A percentile compares a stretch with the other conserved stretches of the same genome.
These are phyloP conservation scores for Anolis apletophallus DNA, from an alignment of 2,797 vertebrate species.

Conservation along the genomic window DNA sequence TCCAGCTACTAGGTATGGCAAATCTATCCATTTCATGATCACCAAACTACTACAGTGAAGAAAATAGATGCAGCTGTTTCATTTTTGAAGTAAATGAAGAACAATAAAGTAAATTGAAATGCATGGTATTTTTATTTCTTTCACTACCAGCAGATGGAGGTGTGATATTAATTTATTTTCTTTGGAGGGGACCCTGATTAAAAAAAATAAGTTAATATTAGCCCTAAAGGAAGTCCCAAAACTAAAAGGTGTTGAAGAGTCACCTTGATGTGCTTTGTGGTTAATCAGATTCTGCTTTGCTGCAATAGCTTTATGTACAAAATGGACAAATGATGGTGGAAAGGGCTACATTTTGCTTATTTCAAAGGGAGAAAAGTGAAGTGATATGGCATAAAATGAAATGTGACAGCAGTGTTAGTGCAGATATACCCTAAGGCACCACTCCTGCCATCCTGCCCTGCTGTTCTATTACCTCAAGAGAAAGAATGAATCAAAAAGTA, in stretches of 20 bases:
- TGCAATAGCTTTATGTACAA: not conserved
- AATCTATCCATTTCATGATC: not conserved
- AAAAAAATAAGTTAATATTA: not conserved
- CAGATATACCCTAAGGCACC: not conserved
- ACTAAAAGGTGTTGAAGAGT: not conserved
- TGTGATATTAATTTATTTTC: not conserved
- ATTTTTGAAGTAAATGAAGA: not conserved
- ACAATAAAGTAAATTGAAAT: not conserved
- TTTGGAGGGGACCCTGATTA: not conserved
- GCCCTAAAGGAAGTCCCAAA: not conserved
- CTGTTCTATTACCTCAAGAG: not conserved
- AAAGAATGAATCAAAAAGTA: not conserved
- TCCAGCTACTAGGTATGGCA: not conserved
- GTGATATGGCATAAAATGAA: conserved; percentile 7
- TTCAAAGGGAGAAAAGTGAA: not conserved
- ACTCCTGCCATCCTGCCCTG: not conserved
- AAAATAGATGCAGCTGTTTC: not conserved
- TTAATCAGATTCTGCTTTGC: conserved; percentile 9
- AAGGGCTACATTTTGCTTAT: not conserved
- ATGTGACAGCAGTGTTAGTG: not conserved
- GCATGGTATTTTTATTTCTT: not conserved
- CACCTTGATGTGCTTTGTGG: conserved; percentile 1
- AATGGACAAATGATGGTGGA: not conserved
- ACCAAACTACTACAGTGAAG: not conserved
- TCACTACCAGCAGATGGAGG: too few species aligned